phyloP scores from a whole-genome alignment of 2,888 invertebrate species.

The Caenorhabditis plicata region DNA sequence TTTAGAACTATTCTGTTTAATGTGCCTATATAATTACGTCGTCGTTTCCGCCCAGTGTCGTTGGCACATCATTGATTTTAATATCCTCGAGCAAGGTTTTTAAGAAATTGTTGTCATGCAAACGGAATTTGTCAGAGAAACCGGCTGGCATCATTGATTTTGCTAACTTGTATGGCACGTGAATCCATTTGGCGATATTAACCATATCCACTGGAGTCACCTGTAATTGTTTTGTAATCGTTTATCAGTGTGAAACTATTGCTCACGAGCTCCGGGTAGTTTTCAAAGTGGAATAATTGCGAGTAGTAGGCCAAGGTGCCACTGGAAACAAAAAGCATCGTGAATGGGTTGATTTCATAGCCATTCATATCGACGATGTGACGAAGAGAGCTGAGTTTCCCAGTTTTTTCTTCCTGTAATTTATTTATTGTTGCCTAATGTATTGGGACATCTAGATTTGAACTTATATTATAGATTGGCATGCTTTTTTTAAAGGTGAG shows the following conservation, averaged over 20 bases:
- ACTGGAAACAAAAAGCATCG: constrained; percentile 62
- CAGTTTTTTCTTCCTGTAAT: constrained; percentile 58
- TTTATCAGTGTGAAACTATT: constrained; percentile 2
- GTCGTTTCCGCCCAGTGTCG: constrained; percentile 59
- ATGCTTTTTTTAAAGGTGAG: too few species aligned
- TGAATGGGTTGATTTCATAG: constrained; percentile 64
- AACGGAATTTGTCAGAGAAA: constrained; percentile 60
- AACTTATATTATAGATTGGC: too few species aligned
- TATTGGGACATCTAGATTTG: too few species aligned
- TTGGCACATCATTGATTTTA: constrained; percentile 53
- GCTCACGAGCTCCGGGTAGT: constrained; percentile 64
- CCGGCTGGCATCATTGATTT: constrained; percentile 63
- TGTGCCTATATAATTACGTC: constrained; percentile 34
- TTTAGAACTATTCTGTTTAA: too few species aligned
- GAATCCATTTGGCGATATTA: constrained; percentile 65
- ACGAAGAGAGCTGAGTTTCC: constrained; percentile 55
- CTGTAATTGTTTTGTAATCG: constrained; percentile 16
- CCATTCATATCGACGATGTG: constrained; percentile 63
- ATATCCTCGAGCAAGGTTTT: constrained; percentile 53
- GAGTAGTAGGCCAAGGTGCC: constrained; percentile 64
- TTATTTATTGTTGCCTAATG: too few species aligned
- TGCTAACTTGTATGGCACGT: constrained; percentile 61
- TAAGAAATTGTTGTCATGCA: constrained; percentile 60
- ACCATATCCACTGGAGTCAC: constrained; percentile 60
- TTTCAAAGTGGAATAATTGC: constrained; percentile 65